Evolutionary conservation across 2,797 vertebrate species (phyloP).

Genomic region (Malacoraja senta): DNA sequence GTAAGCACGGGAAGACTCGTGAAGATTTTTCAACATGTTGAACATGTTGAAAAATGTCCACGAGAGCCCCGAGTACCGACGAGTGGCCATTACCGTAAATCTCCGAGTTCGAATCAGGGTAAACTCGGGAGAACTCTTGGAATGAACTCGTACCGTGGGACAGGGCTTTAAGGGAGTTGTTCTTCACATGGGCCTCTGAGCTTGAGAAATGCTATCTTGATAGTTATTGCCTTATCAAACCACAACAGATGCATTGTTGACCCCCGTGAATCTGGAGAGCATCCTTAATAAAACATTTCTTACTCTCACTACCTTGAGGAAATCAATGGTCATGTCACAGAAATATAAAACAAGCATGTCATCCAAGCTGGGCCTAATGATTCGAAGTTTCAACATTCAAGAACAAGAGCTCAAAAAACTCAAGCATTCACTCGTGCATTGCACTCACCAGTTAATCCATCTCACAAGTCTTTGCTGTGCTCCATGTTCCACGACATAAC

Average conservation of each 20-base stretch:
- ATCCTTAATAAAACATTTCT: too few relatives aligned
- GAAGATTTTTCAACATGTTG: too few relatives aligned
- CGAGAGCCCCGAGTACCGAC: too few relatives aligned
- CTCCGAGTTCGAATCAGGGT: too few relatives aligned
- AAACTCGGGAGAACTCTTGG: too few relatives aligned
- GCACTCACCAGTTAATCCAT: not conserved
- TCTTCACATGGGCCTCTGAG: not conserved
- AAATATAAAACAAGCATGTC: not conserved
- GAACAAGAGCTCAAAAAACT: not conserved
- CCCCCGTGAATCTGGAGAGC: too few relatives aligned
- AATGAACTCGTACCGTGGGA: too few relatives aligned
- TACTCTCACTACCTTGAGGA: not conserved
- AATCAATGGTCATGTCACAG: not conserved
- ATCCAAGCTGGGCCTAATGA: not conserved
- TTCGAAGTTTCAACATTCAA: not conserved
- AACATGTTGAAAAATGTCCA: too few relatives aligned
- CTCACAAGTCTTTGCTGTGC: not conserved
- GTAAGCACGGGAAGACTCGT: too few relatives aligned
- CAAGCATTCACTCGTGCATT: not conserved
- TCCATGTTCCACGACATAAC: not conserved
- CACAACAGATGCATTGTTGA: too few relatives aligned
- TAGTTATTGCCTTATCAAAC: too few relatives aligned
- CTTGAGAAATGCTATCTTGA: not conserved
- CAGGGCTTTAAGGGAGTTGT: not conserved
- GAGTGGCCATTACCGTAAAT: too few relatives aligned